Base-by-base conservation (phyloP, 2,888 invertebrate genomes). In the Spilosoma lubricipeda region DNA sequence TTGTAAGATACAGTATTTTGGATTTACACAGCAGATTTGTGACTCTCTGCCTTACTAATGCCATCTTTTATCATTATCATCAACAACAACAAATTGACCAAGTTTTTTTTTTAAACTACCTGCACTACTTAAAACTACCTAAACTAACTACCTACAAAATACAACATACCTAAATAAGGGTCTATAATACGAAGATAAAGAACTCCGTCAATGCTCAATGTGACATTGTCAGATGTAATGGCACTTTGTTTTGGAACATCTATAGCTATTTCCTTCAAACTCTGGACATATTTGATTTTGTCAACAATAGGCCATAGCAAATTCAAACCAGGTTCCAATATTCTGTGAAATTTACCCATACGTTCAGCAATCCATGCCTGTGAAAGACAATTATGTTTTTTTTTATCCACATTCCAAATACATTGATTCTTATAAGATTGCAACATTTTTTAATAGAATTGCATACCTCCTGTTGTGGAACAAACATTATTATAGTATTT, bases 241-340 rank as follows among this genome's bases (percentile, higher is more conserved):
- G 99, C 99, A 92, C 99, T 99, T 93, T 99, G 99, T 91, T 99
- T 98, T 0, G 99, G 99, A 73, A 99, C 99, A 95, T 99, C 99
- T 87, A 99, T 99, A 0, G 99, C 99, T 85, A 99, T 98, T 98
- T 99, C 99, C 92, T 99, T 99, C 64, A 99, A 94, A 93, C 99
- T 99, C 93, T 99, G 99, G 23, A 99, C 99, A 96, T 99, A 99
- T 94, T 98, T 99, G 39, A 99, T 97, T 90, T 96, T 97, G 92
- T 99, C 99, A 67, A 99, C 96, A 75, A 99, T 93, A 0, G 99
- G 99, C 87, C 99, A 96, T 23, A 99, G 94, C 71, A 99, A 89
- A 91, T 99, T 99, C 59, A 99, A 94, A 2, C 99, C 99, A 20
- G 99, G 99, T 73, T 99, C 98, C 73, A 99, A 95, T 85, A 99